phyloP scores from a whole-genome alignment of 2,113 vertebrate genomes.

The Isurus oxyrinchus region DNA sequence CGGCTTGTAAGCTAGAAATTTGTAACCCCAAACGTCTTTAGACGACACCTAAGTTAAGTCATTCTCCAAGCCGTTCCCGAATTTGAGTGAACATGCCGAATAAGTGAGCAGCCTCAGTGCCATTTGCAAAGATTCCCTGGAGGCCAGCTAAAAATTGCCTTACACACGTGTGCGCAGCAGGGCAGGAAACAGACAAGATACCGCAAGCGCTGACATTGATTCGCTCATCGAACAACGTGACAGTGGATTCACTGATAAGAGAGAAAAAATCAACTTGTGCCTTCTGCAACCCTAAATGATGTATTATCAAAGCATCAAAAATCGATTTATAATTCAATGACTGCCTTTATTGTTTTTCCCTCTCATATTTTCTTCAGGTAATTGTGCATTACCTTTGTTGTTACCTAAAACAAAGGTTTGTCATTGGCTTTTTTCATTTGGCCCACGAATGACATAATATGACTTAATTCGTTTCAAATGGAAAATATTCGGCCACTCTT shows the following conservation, averaged over 20 bases:
- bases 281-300: neutral
- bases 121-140: constrained; percentile 17
- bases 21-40: neutral
- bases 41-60: no score
- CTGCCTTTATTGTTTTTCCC: neutral
- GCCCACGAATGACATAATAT: neutral
- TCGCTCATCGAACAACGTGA: neutral
- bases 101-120: neutral
- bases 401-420: neutral
- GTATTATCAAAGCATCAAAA: neutral
- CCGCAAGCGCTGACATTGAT: neutral
- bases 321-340: neutral
- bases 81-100: neutral
- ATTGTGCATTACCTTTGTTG: neutral
- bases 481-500: neutral
- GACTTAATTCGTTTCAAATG: neutral
- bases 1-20: neutral
- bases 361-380: neutral
- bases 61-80: neutral
- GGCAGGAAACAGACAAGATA: constrained; percentile 26
- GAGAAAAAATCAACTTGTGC: neutral
- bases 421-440: neutral
- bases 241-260: neutral
- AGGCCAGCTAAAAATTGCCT: neutral
- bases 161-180: neutral